phyloP scores from a whole-genome alignment of 2,797 vertebrate genomes.

The Pristis pectinata region DNA sequence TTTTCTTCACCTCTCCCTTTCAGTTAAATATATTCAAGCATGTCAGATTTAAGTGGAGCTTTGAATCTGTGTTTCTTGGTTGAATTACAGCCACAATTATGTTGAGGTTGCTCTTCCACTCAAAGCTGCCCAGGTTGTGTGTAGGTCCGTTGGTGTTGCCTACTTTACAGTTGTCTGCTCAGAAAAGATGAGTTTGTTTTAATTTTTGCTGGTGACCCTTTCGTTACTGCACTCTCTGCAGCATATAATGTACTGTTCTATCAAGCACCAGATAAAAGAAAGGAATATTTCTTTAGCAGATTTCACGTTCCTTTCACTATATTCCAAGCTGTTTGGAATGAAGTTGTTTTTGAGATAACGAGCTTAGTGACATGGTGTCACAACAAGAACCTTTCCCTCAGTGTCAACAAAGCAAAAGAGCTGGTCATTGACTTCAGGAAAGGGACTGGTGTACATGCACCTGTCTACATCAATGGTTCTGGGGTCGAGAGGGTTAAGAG shows the following conservation, averaged over 20 bases:
- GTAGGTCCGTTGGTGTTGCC: neutral
- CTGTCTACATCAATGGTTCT: too few relatives aligned
- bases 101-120: neutral
- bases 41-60: neutral
- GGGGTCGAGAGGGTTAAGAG: too few relatives aligned
- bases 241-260: neutral
- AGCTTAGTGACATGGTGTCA: too few relatives aligned
- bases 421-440: too few relatives aligned
- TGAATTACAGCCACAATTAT: neutral
- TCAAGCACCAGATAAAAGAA: too few relatives aligned
- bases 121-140: neutral
- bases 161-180: neutral
- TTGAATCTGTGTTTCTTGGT: neutral
- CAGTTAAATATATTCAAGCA: neutral
- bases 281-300: too few relatives aligned
- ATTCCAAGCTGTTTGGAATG: too few relatives aligned
- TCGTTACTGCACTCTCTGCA: neutral
- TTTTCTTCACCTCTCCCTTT: neutral
- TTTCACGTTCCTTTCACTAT: too few relatives aligned
- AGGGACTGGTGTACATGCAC: too few relatives aligned
- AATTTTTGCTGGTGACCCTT: neutral
- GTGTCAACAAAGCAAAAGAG: too few relatives aligned
- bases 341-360: too few relatives aligned
- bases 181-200: neutral
- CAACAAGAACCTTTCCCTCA: too few relatives aligned